Evolutionary conservation across 2,888 invertebrate genomes (phyloP), one percentile per base, ranked within the genome.

Genomic region (Sarcophaga caerulescens): DNA sequence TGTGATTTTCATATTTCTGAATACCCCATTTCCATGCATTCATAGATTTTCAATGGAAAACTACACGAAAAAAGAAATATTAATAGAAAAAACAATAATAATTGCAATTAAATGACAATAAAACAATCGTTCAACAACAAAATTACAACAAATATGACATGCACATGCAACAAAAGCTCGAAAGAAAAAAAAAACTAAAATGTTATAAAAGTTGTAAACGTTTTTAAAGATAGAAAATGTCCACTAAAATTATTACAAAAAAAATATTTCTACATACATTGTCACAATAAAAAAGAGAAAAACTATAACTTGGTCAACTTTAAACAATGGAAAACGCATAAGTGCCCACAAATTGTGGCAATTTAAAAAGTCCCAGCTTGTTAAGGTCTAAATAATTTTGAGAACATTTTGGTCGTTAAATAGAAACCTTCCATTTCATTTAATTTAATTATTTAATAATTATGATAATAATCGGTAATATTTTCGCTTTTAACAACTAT

Each of bases 31-130:
- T 74, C 45, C 76, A 80, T 44, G 68, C 21, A 65, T 75, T 80
- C 65, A 59, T 47, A 17, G 12, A 63, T 63, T 75, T 86, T 70
- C 75, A 84, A 86, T 81, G 81, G 75, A 84, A 86, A 86, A 84
- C 35, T 86, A 86, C 84, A 84, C 81, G 74, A 25, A 81, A 71
- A 17, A 52, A 47, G 14, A 47, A 84, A 81, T 70, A 71, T 21
- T 47, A 69, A 75, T 57, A 69, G 52, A 75, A 70, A 62, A 75
- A 71, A 70, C 25, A 76, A 71, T 70, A 76, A 84, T 86, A 86
- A 84, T 84, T 86, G 84, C 84, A 84, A 84, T 84, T 86, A 84
- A 75, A 86, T 86, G 84, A 86, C 86, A 86, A 81, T 81, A 86
- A 86, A 86, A 84, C 77, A 86, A 86, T 81, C 75, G 69, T 83